These are phyloP conservation scores for Trichogramma dendrolimi DNA, from an alignment of 2,888 invertebrate species.

Conservation along the genomic window DNA sequence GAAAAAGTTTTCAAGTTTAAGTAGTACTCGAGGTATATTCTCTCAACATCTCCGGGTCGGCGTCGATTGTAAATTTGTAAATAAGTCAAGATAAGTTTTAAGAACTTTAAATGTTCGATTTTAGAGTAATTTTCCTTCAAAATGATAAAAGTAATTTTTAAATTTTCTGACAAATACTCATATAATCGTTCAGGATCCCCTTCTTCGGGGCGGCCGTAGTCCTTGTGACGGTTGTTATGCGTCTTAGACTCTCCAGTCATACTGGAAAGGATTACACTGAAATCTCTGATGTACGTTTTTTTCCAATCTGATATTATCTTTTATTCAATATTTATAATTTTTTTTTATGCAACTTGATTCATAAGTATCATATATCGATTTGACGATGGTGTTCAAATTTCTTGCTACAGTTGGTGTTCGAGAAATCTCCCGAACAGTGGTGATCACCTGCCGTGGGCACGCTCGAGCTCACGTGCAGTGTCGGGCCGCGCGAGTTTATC, in stretches of 20 bases:
- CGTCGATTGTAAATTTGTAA: not conserved
- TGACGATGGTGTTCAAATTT: not conserved
- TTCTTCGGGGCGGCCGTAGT: not conserved
- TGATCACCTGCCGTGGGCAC: no score
- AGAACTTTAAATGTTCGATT: not conserved
- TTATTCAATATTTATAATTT: no score
- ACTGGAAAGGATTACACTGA: not conserved
- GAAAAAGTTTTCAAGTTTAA: not conserved
- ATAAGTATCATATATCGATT: not conserved
- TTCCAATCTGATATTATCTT: no score
- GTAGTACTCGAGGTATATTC: not conserved
- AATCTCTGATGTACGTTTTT: no score
- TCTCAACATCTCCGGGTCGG: constrained; percentile 2
- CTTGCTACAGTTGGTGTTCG: not conserved
- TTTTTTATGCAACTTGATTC: not conserved
- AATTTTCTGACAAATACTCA: not conserved
- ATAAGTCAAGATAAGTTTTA: not conserved
- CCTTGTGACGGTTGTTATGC: not conserved
- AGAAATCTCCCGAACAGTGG: no score
- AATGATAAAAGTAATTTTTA: no score
- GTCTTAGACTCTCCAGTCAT: not conserved
- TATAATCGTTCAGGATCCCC: not conserved
- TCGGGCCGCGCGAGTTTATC: no score
- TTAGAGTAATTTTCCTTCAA: not conserved
- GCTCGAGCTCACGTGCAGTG: no score